Evolutionary conservation across 1,140 invertebrate genomes (phyloP), one percentile per base, ranked within the genome.

Genomic region (Pectinophora gossypiella): DNA sequence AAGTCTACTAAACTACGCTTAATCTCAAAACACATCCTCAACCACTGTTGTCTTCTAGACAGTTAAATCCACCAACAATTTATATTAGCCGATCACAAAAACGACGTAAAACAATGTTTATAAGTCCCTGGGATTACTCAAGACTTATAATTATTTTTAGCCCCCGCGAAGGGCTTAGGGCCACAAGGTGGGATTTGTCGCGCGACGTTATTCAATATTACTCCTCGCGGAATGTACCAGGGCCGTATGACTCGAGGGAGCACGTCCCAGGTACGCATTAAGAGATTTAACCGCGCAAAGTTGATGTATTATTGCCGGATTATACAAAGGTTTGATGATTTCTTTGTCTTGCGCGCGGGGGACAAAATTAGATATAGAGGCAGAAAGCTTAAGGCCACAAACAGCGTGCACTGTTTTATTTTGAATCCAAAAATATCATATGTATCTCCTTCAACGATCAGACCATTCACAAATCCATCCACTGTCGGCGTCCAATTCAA

Each of bases 141-240:
- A 60, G 68, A 62, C 69, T 82, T 78, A 76, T 79, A 78, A 80
- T 80, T 82, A 82, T 82, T 80, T 82, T 82, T 82, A 79, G 76
- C 78, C 78, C 75, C 77, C 66, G 49, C 50, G 67, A 78, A 72
- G 68, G 69, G 74, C 74, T 79, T 77, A 78, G 72, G 68, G 75
- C 69, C 74, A 70, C 72, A 64, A 71, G 64, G 74, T 72, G 61
- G 77, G 73, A 75, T 81, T 81, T 78, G 73, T 70, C 60, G 57
- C 61, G 64, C 68, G 65, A 67, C 68, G 71, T 76, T 75, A 80
- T 80, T 79, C 74, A 79, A 82, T 82, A 82, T 82, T 74, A 79
- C 77, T 76, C 70, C 68, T 71, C 65, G 60, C 63, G 67, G 64
- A 68, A 64, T 61, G 67, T 70, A 60, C 64, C 56, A 61, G 64